Conservation (phyloP, 2,888 invertebrate genomes). For the Leucoptera coffeella region DNA sequence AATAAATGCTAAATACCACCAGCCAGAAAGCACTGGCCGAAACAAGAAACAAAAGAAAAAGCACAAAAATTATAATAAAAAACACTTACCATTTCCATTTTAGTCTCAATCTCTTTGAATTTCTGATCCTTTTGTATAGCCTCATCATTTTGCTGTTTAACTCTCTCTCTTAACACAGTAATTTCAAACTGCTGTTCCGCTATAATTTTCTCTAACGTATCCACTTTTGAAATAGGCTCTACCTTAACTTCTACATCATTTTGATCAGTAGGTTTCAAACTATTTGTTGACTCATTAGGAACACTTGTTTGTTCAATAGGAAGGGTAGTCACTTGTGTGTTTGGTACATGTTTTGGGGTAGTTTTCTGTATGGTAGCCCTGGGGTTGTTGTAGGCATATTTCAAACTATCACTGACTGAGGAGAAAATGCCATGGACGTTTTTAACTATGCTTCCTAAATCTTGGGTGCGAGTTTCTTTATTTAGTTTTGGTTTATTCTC, state of each 20-base stretch:
- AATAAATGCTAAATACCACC: too few relatives aligned
- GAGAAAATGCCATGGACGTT: constrained; percentile 47
- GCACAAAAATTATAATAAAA: too few relatives aligned
- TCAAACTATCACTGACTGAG: constrained; percentile 36
- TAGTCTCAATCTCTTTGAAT: constrained; percentile 40
- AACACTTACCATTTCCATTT: constrained; percentile 39
- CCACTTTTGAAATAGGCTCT: constrained; percentile 13
- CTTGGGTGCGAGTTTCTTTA: constrained; percentile 34
- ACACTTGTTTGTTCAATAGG: not conserved
- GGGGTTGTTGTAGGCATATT: constrained; percentile 24
- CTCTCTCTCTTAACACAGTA: constrained; percentile 17
- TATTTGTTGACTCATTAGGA: not conserved
- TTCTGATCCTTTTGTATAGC: constrained; percentile 25
- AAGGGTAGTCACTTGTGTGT: constrained; percentile 4
- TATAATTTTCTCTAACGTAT: constrained; percentile 25
- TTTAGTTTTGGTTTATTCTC: constrained; percentile 6
- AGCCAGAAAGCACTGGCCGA: too few relatives aligned
- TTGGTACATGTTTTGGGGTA: constrained; percentile 16
- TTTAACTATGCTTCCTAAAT: constrained; percentile 37
- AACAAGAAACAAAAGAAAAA: too few relatives aligned
- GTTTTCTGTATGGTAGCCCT: not conserved
- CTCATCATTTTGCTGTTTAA: constrained; percentile 30
- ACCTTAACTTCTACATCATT: too few relatives aligned
- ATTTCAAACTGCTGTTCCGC: constrained; percentile 34
- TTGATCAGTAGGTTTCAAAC: too few relatives aligned